phyloP scores from a whole-genome alignment of 2,888 invertebrate species.

The Acanthosoma haemorrhoidale region DNA sequence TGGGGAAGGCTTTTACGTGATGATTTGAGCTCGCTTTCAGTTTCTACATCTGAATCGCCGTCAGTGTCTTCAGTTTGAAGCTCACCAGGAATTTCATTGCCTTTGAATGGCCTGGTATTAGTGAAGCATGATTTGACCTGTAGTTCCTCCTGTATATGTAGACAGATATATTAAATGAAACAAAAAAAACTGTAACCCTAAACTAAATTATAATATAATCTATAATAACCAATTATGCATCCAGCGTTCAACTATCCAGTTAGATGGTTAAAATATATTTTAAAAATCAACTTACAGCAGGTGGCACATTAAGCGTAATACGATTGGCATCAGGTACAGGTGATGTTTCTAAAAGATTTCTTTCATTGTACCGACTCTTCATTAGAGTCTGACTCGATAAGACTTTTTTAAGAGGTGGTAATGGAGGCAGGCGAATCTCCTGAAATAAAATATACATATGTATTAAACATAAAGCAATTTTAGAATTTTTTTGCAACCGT shows the following conservation, averaged over 20 bases:
- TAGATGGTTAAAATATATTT: no score
- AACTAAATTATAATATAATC: no score
- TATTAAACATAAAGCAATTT: no score
- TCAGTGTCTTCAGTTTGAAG: constrained; percentile 44
- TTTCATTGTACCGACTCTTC: constrained; percentile 28
- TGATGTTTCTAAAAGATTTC: constrained; percentile 18
- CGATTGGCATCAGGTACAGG: constrained; percentile 23
- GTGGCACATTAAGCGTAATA: not conserved
- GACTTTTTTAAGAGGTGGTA: constrained; percentile 43
- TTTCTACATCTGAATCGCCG: constrained; percentile 49
- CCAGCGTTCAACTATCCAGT: no score
- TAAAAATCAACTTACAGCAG: no score
- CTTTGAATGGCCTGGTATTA: not conserved
- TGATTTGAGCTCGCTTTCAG: constrained; percentile 47
- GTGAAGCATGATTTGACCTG: not conserved
- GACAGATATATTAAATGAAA: not conserved
- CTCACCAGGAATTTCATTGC: not conserved
- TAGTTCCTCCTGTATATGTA: constrained; percentile 4
- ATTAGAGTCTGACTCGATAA: constrained; percentile 39
- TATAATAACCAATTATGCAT: no score
- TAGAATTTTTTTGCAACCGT: no score
- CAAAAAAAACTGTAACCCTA: no score
- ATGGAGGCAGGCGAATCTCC: constrained; percentile 41
- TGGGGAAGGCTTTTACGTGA: constrained; percentile 66
- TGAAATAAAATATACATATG: constrained; percentile 30